Base-by-base conservation (phyloP, 2,113 vertebrate species). In the Siniperca chuatsi region DNA sequence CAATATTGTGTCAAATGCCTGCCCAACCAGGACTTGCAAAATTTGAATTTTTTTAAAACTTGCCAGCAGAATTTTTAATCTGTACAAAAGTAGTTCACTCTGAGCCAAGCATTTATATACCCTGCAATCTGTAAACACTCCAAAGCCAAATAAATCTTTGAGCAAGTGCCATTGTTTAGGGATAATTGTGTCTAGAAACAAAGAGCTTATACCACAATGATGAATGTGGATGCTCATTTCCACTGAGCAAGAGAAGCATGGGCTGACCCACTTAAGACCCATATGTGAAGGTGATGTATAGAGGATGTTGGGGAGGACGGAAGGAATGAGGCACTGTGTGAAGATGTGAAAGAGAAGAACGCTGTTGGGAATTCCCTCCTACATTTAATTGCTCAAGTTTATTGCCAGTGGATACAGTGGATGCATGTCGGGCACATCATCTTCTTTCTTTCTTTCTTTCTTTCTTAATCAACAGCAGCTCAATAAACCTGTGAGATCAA, bases 241-340 rank as follows among this genome's bases (percentile, higher is more conserved):
- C 79, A 90, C 70, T 88, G 93, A 92, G 81, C 84, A 62, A 80
- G 72, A 79, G 64, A 90, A 78, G 61, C 67, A 55, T 29, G 77
- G 66, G 52, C 84, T 94, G 94, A 94, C 94, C 94, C 92, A 95
- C 92, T 95, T 95, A 92, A 91, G 79, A 90, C 89, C 82, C 77
- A 61, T 29, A 75, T 73, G 71, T 92, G 93, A 95, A 90, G 86
- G 90, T 93, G 90, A 94, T 93, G 82, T 92, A 94, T 94, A 92
- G 87, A 78, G 83, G 76, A 75, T 81, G 68, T 72, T 84, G 61
- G 60, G 13, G 61, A 88, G 67, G 68, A 61, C 84, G 55, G 50
- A 46, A 86, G 64, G 48, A 50, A 80, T 25, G 78, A 82, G 84
- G 72, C 25, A 37, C 50, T 7, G 76, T 37, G 72, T 55, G 75